phyloP scores from a whole-genome alignment of 2,797 vertebrate genomes.

The Megaceryle alcyon region DNA sequence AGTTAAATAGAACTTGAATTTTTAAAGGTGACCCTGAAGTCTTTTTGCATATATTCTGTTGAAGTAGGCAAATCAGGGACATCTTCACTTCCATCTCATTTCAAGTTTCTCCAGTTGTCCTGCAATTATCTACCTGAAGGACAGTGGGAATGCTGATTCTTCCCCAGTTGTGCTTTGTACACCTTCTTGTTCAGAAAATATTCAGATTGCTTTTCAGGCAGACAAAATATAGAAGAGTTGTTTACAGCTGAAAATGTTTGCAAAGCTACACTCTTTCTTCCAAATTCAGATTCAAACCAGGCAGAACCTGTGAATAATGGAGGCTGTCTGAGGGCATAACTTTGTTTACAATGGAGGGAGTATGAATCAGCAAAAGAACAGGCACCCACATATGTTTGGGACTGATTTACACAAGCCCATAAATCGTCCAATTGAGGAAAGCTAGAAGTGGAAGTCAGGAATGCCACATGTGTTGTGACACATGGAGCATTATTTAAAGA shows the following conservation, averaged over 20 bases:
- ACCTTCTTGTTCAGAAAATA: slow-evolving; percentile 3
- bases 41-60: neutral
- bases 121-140: neutral
- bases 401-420: slow-evolving; percentile 30
- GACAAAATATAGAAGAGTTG: neutral
- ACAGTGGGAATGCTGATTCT: neutral
- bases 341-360: slow-evolving; percentile 4
- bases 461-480: slow-evolving; percentile 26
- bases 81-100: neutral
- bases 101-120: neutral
- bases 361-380: slow-evolving; percentile 58
- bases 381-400: neutral
- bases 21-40: slow-evolving; percentile 29
- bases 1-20: slow-evolving; percentile 7
- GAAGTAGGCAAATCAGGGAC: neutral
- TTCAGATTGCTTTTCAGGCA: neutral
- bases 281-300: slow-evolving; percentile 25
- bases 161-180: neutral
- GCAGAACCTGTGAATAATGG: slow-evolving; percentile 6
- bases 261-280: neutral
- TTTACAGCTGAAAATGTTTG: neutral
- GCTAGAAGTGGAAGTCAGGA: slow-evolving; percentile 29
- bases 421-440: slow-evolving; percentile 43
- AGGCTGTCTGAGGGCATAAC: neutral
- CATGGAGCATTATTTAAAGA: slow-evolving; percentile 22